phyloP scores from a whole-genome alignment of 2,888 invertebrate species.

The Galeruca laticollis region DNA sequence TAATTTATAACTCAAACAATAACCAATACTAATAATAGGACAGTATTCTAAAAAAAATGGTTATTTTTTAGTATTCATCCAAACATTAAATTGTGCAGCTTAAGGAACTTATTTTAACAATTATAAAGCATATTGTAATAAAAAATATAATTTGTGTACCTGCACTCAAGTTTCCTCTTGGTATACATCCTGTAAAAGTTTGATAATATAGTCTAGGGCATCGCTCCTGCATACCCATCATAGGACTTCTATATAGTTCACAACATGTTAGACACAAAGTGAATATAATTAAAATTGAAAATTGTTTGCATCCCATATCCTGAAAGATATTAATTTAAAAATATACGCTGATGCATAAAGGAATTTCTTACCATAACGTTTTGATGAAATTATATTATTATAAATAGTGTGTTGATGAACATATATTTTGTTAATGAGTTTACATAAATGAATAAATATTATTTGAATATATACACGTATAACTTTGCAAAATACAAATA shows the following conservation, averaged over 20 bases:
- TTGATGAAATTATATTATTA: neutral
- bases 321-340: constrained; percentile 15
- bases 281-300: constrained; percentile 29
- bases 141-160: constrained; percentile 49
- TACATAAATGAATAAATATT: neutral
- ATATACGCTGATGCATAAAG: neutral
- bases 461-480: neutral
- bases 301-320: constrained; percentile 24
- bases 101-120: constrained; percentile 21
- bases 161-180: constrained; percentile 61
- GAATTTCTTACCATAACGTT: neutral
- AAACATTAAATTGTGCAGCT: neutral
- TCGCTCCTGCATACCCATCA: constrained; percentile 47
- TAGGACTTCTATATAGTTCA: constrained; percentile 43
- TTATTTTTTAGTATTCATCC: too few species aligned
- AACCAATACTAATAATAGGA: too few species aligned
- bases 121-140: constrained; percentile 9
- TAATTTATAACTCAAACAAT: too few species aligned
- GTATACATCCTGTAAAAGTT: constrained; percentile 61
- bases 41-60: too few species aligned
- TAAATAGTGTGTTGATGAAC: neutral
- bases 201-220: constrained; percentile 61
- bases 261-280: constrained; percentile 40
- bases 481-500: constrained; percentile 16
- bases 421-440: neutral